Evolutionary conservation across 2,888 invertebrate genomes (phyloP), one percentile per base, ranked within the genome.

Genomic region (Lochmaea crataegi): DNA sequence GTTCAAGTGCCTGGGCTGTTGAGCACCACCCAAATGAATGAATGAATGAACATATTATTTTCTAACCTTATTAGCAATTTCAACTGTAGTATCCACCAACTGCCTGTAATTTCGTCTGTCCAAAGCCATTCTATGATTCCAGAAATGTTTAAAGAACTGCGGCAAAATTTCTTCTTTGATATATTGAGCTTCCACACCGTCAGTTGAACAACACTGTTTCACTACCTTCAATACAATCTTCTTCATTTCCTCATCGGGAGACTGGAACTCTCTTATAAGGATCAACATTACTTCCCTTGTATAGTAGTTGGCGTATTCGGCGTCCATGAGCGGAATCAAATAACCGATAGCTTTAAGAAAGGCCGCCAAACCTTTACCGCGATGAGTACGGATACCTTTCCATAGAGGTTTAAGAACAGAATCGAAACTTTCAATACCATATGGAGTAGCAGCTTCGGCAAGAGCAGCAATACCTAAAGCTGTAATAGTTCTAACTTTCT

Each of bases 181-280:
- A 84, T 99, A 99, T 84, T 98, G 97, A 0, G 99, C 94, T 86
- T 99, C 99, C 67, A 99, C 99, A 92, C 99, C 99, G 86, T 99
- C 99, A 0, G 99, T 99, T 11, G 97, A 98, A 85, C 99, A 99
- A 88, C 99, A 99, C 88, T 99, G 99, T 87, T 99, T 99, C 74
- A 99, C 99, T 75, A 99, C 97, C 90, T 99, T 99, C 77, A 99
- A 89, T 0, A 99, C 99, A 88, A 99, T 99, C 86, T 99, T 99
- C 87, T 99, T 99, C 99, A 99, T 99, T 90, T 99, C 99, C 87
- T 99, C 99, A 87, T 99, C 99, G 0, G 99, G 99, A 72, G 99
- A 99, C 88, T 98, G 98, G 87, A 99, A 99, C 90, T 99, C 99
- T 87, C 99, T 92, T 82, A 99, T 99, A 38, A 99, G 90, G 87